Evolutionary conservation across 2,113 vertebrate genomes (phyloP).

Genomic region (Spheniscus mendiculus): DNA sequence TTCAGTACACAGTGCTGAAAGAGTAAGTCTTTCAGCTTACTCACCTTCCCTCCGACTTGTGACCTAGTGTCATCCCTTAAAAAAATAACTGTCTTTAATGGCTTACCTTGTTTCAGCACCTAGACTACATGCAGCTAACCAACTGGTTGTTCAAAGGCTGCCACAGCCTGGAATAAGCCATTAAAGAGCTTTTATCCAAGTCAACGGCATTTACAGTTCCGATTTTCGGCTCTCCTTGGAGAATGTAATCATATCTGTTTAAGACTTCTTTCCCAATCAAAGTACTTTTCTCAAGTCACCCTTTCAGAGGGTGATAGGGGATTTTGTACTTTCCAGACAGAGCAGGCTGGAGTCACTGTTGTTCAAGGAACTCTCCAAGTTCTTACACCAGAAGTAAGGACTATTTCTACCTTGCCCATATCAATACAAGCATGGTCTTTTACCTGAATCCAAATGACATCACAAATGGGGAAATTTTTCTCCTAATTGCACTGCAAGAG

Average conservation of each 20-base stretch:
- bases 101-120: neutral
- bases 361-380: neutral
- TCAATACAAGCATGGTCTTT: conserved; percentile 32
- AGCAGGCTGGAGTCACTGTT: neutral
- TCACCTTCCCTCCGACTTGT: neutral
- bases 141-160: neutral
- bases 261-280: neutral
- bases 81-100: neutral
- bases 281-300: neutral
- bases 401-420: neutral
- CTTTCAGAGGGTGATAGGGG: neutral
- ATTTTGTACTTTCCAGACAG: neutral
- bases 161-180: neutral
- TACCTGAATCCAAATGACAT: conserved; percentile 94
- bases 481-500: conserved; percentile 74
- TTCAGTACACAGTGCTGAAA: too few relatives aligned
- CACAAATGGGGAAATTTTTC: conserved; percentile 77
- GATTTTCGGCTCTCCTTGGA: neutral
- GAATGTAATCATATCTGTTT: neutral
- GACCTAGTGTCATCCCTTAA: neutral
- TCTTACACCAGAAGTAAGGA: neutral
- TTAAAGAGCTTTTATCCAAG: neutral
- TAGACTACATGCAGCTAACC: neutral
- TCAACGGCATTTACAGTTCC: neutral
- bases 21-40: neutral